Evolutionary conservation across 2,888 invertebrate species (phyloP).

Genomic region (Apamea monoglypha): DNA sequence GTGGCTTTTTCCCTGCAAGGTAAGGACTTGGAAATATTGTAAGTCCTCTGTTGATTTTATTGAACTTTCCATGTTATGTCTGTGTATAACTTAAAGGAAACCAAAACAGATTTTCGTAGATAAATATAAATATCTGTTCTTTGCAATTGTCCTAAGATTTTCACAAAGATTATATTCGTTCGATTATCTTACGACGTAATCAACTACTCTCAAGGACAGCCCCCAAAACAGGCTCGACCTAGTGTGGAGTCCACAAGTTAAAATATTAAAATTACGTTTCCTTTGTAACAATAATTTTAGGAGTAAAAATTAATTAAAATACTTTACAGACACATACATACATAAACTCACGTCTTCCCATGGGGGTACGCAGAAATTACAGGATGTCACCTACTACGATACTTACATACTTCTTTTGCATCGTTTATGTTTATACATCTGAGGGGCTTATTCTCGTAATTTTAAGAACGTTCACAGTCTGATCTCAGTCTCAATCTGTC

Average conservation of each 20-base stretch:
- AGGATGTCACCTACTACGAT: no score
- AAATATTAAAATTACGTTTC: neutral
- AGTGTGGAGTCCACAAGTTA: neutral
- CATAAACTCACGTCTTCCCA: no score
- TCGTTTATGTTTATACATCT: no score
- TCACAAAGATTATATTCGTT: neutral
- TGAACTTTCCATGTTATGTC: neutral
- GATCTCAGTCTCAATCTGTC: no score
- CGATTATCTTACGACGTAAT: neutral
- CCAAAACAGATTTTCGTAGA: neutral
- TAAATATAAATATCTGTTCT: neutral
- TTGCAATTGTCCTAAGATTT: neutral
- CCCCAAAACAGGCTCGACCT: neutral
- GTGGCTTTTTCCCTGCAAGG: constrained; percentile 87
- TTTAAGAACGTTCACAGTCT: no score
- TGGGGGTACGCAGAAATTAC: no score
- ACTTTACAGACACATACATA: neutral
- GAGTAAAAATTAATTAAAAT: no score
- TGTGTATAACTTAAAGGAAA: neutral
- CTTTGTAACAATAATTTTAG: neutral
- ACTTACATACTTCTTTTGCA: no score
- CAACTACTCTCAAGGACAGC: neutral
- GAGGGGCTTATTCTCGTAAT: no score
- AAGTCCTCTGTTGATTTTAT: neutral
- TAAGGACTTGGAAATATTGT: constrained; percentile 55